Conservation (phyloP, 2,113 vertebrate species). For the Vicugna pacos region DNA sequence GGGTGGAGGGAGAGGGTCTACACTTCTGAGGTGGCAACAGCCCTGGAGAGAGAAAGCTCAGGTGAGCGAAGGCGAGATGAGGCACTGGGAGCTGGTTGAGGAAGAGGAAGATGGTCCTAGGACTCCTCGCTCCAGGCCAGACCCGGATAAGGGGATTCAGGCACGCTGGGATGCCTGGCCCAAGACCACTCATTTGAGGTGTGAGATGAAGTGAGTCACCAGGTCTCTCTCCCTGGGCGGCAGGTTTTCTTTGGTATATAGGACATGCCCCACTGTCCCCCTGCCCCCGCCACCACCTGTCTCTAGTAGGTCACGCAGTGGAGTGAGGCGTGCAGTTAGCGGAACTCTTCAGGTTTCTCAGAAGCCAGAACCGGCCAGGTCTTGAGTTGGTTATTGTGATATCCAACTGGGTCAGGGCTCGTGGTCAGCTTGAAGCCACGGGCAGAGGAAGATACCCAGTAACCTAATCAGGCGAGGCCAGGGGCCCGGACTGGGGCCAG, state of each 20-base stretch:
- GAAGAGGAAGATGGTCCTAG: not conserved
- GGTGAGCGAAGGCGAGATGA: not conserved
- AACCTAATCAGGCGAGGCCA: not conserved
- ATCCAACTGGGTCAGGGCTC: slow-evolving; percentile 78
- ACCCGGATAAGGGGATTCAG: not conserved
- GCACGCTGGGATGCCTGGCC: not conserved
- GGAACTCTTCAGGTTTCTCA: slow-evolving; percentile 79
- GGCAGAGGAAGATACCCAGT: slow-evolving; percentile 28
- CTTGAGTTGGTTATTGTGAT: slow-evolving; percentile 55
- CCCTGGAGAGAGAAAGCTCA: no score
- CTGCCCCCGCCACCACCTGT: slow-evolving; percentile 9
- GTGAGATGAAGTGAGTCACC: not conserved
- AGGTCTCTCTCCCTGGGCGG: not conserved
- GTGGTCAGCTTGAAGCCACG: slow-evolving; percentile 53
- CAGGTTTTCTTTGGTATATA: not conserved
- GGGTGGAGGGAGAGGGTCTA: not conserved
- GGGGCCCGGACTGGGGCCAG: not conserved
- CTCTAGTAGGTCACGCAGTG: slow-evolving; percentile 70
- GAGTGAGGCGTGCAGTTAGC: slow-evolving; percentile 7
- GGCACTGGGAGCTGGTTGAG: not conserved
- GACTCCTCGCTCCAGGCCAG: not conserved
- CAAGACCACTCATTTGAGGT: not conserved
- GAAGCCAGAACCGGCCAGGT: slow-evolving; percentile 59
- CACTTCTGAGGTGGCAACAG: not conserved
- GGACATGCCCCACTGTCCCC: not conserved